These are phyloP conservation scores for Andrena minutula DNA, from an alignment of 2,888 invertebrate genomes.

Conservation along the genomic window DNA sequence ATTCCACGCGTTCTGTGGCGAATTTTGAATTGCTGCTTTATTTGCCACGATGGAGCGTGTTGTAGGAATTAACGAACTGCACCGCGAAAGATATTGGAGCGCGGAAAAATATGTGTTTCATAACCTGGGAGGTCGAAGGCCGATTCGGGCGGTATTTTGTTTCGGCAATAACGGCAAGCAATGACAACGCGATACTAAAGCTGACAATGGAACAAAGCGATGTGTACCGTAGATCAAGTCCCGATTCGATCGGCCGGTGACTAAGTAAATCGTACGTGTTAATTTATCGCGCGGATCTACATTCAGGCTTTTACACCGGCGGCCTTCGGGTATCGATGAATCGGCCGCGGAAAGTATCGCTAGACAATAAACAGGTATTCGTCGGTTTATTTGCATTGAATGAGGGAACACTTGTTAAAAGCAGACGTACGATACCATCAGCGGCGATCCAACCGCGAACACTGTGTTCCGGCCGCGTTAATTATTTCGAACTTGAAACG, in stretches of 20 bases:
- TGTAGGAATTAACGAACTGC: too few relatives aligned
- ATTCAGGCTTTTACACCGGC: constrained; percentile 40
- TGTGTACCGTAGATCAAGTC: constrained; percentile 33
- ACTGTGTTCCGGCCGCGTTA: constrained; percentile 11
- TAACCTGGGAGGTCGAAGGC: not conserved
- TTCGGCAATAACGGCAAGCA: not conserved
- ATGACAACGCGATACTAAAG: constrained; percentile 20
- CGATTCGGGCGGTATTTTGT: constrained; percentile 12
- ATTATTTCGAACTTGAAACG: constrained; percentile 20
- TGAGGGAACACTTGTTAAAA: constrained; percentile 46
- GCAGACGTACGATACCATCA: constrained; percentile 24
- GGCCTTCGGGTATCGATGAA: constrained; percentile 52
- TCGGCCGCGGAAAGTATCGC: constrained; percentile 16
- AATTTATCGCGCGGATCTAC: constrained; percentile 57
- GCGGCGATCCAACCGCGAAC: constrained; percentile 8
- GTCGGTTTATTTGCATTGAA: constrained; percentile 56
- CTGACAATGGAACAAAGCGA: constrained; percentile 39
- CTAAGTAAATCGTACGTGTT: constrained; percentile 53
- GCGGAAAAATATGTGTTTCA: not conserved
- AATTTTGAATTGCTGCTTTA: not conserved
- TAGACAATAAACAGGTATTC: constrained; percentile 40
- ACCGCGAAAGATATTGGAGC: not conserved
- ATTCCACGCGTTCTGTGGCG: too few relatives aligned
- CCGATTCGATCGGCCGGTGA: constrained; percentile 35
- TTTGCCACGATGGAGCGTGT: not conserved